A percentile compares a stretch with the other conserved stretches of the same genome.
These are phyloP conservation scores for Otus sunia DNA, from an alignment of 2,113 vertebrate species.

Conservation along the genomic window DNA sequence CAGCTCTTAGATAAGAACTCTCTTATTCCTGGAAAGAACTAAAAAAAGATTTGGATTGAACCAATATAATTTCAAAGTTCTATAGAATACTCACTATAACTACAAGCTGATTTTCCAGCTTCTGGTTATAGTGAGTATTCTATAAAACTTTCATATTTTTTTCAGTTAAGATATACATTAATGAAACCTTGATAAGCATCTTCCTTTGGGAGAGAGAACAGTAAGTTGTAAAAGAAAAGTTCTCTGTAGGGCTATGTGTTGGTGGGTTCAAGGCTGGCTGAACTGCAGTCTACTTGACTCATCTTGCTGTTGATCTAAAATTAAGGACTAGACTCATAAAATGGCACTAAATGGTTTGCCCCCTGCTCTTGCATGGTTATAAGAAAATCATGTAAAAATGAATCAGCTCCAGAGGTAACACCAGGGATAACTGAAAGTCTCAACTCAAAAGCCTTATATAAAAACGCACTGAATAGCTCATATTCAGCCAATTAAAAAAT, in stretches of 20 bases:
- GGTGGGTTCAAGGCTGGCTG: not conserved
- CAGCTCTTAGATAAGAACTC: not conserved
- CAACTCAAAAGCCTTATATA: not conserved
- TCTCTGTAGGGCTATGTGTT: not conserved
- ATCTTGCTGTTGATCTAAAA: not conserved
- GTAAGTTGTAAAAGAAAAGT: not conserved
- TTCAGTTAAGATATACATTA: not conserved
- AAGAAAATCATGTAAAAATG: not conserved
- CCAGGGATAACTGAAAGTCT: not conserved
- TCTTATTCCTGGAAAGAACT: slow-evolving; percentile 32
- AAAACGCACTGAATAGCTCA: not conserved
- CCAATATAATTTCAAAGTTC: not conserved
- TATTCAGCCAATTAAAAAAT: not conserved
- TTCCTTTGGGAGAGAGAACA: not conserved
- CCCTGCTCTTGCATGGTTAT: not conserved
- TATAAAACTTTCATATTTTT: not conserved
- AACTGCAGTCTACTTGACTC: not conserved
- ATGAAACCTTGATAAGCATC: slow-evolving; percentile 5
- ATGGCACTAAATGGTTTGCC: not conserved
- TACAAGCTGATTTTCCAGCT: not conserved
- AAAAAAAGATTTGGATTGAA: slow-evolving; percentile 59
- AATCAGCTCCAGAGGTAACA: not conserved
- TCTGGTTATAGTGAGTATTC: not conserved
- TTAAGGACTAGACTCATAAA: not conserved
- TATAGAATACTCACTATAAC: slow-evolving; percentile 29